Evolutionary conservation across 2,797 vertebrate species (phyloP), one percentile per base, ranked within the genome.

Genomic region (Mormyrops attenuatus): DNA sequence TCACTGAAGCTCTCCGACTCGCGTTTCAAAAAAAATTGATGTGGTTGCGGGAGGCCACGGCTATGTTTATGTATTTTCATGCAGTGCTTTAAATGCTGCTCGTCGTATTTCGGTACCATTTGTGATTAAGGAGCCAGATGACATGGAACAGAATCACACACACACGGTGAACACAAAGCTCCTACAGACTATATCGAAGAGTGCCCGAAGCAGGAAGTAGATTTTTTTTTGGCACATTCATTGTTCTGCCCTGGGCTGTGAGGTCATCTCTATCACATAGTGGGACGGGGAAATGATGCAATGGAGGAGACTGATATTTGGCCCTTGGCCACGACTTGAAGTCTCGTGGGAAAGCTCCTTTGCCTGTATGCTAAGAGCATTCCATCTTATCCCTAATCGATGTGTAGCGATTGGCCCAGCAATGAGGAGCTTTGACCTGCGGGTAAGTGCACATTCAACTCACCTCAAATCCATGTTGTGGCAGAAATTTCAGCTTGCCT

Each of bases 211-310:
- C 93, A 88, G 90, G 91, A 93, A 87, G 49, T 15, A 0, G 89
- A 85, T 88, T 88, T 93, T 82, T 55, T 92, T 91, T 60, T 55
- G 34, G 88, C 92, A 89, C 84, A 88, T 90, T 93, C 91, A 95
- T 95, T 95, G 94, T 95, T 95, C 94, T 34, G 44, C 89, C 63
- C 73, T 38, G 90, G 88, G 92, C 91, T 91, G 93, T 95, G 94
- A 94, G 93, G 91, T 94, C 93, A 94, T 94, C 94, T 93, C 92
- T 91, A 93, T 94, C 93, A 94, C 92, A 89, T 93, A 91, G 41
- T 88, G 3, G 0, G 52, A 90, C 80, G 73, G 91, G 91, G 90
- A 89, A 90, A 89, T 91, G 92, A 93, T 90, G 92, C 90, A 90
- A 90, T 77, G n/a, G 82, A 17, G 86, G 89, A 92, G 69, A 89